Base-by-base conservation (phyloP, 2,888 invertebrate species). In the Eristalis intricaria region DNA sequence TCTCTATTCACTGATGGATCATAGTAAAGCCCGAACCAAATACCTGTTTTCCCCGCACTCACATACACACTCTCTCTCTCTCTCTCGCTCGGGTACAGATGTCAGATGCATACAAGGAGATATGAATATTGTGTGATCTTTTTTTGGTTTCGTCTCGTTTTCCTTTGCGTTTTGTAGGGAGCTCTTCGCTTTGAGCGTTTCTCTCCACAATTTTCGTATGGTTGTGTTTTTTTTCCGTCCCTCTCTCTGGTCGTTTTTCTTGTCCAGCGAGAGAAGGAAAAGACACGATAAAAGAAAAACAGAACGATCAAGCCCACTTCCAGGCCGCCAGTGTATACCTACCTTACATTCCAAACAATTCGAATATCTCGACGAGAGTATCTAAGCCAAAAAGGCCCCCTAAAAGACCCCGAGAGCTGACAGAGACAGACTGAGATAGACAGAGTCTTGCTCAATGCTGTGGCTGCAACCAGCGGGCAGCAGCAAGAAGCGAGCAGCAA, bases 311-410 rank as follows among this genome's bases (percentile, higher is more conserved):
- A 87, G 71, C 82, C 82, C 82, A 87, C 87, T 86, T 82, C 75
- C 84, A 87, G 84, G 79, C 87, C 75, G 84, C 60, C 60, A 13
- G 84, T 76, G 84, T 69, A 83, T 87, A 87, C 76, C 87, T 87
- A 87, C 76, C 87, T 80, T 84, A 68, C 87, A 87, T 87, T 87
- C 87, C 87, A 76, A 84, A 87, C 84, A 87, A 87, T 87, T 87
- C 87, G 75, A 87, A 75, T 87, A 80, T 84, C 84, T 84, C 73
- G 65, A 61, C 26, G 43, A 70, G 68, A 60, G 60, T 60, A 29
- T 60, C 26, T 60, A 29, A 23, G 60, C 60, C 60, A 60, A 26
- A 23, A 60, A 60, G 26, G 26, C 60, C 50, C 43, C 50, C 19
- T 50, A 19, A 19, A 19, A n/a, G 19, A 19, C 5, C 50, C n/a